Percentiles rank a stretch among this genome's conserved stretches.
Conservation (phyloP, 35 echinoderm and acorn worm species). For the Lytechinus pictus region DNA sequence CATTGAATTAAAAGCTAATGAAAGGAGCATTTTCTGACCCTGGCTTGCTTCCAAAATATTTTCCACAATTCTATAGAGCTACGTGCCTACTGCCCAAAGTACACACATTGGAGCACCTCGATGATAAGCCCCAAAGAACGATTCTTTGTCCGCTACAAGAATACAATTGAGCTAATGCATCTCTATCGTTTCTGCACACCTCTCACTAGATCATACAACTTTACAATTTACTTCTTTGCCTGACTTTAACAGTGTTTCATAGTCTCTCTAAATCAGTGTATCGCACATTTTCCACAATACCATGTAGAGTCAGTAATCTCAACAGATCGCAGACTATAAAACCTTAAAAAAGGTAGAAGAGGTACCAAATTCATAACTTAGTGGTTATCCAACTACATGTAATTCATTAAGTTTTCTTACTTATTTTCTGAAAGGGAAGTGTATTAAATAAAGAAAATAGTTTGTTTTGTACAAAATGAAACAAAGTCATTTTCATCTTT, state of each 20-base stretch:
- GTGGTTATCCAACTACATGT: background rate
- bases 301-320: background rate
- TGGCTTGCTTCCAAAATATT: constrained; percentile 10
- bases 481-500: no score
- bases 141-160: constrained; percentile 18
- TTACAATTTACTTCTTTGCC: background rate
- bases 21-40: constrained; percentile 9
- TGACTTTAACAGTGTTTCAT: background rate
- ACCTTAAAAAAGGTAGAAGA: no score
- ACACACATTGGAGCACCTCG: background rate
- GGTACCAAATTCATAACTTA: no score
- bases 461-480: no score
- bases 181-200: background rate
- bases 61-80: constrained; percentile 2
- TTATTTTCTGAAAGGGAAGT: background rate
- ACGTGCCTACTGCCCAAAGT: constrained; percentile 8
- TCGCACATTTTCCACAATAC: background rate
- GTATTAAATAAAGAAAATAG: background rate
- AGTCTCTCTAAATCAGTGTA: background rate
- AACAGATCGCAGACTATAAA: background rate
- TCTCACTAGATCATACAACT: constrained; percentile 2
- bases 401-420: background rate
- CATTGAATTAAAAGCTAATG: background rate
- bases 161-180: constrained; percentile 13
- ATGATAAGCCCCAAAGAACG: constrained; percentile 9